Percentiles rank a stretch among this genome's conserved stretches.
phyloP scores from a whole-genome alignment of 2,113 vertebrate genomes.

The Syngnathus scovelli region DNA sequence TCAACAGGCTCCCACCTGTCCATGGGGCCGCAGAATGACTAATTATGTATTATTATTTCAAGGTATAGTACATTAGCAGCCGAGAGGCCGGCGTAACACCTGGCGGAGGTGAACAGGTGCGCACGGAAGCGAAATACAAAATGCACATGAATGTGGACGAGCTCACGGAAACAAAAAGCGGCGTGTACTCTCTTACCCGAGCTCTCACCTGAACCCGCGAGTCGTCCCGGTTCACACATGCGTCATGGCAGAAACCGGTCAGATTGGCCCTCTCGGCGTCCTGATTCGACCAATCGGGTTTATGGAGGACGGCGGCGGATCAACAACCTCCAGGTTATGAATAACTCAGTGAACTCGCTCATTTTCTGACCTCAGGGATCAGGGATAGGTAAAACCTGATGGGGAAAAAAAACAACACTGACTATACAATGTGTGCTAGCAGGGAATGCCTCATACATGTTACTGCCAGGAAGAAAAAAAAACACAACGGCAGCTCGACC shows the following conservation, averaged over 20 bases:
- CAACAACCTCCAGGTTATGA: constrained; percentile 7
- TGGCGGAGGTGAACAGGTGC: constrained; percentile 26
- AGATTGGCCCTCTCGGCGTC: constrained; percentile 13
- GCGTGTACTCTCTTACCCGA: constrained; percentile 17
- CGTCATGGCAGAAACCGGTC: constrained; percentile 37
- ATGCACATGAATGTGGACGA: constrained; percentile 9
- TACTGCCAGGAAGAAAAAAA: not conserved
- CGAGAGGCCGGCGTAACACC: not conserved
- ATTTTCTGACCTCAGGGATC: constrained; percentile 41
- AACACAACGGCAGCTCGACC: too few relatives aligned
- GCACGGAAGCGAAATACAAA: constrained; percentile 6
- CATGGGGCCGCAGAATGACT: constrained; percentile 22
- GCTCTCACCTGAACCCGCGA: constrained; percentile 23
- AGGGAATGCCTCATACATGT: not conserved
- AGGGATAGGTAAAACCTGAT: constrained; percentile 12
- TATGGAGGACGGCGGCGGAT: constrained; percentile 29
- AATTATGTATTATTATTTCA: constrained; percentile 43
- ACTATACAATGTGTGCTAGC: not conserved
- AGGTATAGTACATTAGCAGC: constrained; percentile 25
- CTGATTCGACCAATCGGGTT: constrained; percentile 35
- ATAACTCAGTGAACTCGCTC: constrained; percentile 14
- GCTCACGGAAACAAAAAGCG: constrained; percentile 31
- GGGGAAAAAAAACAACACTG: not conserved
- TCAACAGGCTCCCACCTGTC: constrained; percentile 37
- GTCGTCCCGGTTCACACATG: constrained; percentile 17